A percentile compares a stretch with the other conserved stretches of the same genome.
These are phyloP conservation scores for Microcebus tavaratra DNA, from an alignment of 2,113 vertebrate species.

Conservation along the genomic window DNA sequence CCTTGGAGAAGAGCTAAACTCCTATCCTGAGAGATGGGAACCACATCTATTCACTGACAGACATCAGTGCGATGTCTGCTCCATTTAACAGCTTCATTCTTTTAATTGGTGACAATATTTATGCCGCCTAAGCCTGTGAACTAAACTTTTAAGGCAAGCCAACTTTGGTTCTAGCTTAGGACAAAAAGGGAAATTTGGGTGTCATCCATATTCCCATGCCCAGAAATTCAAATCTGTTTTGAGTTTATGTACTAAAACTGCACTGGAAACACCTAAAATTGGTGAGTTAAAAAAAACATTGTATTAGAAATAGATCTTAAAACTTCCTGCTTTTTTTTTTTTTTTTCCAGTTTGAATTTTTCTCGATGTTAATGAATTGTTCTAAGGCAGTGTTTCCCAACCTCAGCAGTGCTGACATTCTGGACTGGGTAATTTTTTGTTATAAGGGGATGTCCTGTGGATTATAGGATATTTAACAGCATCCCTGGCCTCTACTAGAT, in stretches of 20 bases:
- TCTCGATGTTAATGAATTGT: neutral
- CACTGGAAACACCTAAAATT: neutral
- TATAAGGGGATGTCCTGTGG: neutral
- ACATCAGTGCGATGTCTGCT: neutral
- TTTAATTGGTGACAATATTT: conserved; percentile 45
- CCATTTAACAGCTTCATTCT: conserved; percentile 11
- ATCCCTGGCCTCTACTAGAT: neutral
- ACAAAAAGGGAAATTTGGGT: conserved; percentile 26
- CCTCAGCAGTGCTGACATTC: neutral
- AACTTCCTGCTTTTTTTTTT: neutral
- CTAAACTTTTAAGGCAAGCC: neutral
- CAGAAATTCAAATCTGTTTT: conserved; percentile 36
- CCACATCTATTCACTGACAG: neutral
- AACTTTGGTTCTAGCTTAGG: conserved; percentile 15
- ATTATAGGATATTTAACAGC: neutral
- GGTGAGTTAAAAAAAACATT: neutral
- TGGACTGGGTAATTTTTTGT: neutral
- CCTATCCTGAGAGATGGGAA: neutral
- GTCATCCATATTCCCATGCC: neutral
- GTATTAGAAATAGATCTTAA: neutral
- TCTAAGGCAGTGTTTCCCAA: neutral
- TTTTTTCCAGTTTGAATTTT: neutral
- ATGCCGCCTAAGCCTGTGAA: neutral
- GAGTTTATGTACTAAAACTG: neutral
- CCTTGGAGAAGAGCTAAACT: neutral